Evolutionary conservation across 2,888 invertebrate species (phyloP), one percentile per base, ranked within the genome.

Genomic region (Acleris emargana): DNA sequence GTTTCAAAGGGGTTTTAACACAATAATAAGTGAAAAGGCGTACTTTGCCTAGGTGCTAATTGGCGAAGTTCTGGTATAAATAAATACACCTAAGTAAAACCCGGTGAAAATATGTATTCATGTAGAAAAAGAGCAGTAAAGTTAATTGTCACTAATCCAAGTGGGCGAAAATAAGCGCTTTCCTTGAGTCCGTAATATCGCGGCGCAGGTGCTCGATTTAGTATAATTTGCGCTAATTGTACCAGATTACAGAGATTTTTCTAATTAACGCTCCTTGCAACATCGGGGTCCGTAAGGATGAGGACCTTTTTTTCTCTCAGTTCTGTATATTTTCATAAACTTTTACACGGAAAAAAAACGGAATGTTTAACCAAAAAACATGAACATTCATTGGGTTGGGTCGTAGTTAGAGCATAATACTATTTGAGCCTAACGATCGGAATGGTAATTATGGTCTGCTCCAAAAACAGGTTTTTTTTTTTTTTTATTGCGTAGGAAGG

Each of bases 171-270:
- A 55, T 38, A 55, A 22, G 16, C 55, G 43, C 22, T 53, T 53
- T 3, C 54, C 22, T 20, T 5, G n/a, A 45, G 17, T 45, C 42
- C 22, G 57, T n/a, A 43, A 57, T 57, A 45, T 57, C 68, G 62
- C 61, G 76, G 53, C 78, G 68, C 89, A 89, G 89, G 87, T 89
- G 90, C 50, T 78, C 78, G 72, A 79, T 87, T 80, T 84, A 82
- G 80, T 85, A 86, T 88, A 89, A 89, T 87, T 86, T 84, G 80
- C 75, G 80, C 81, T 84, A 85, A 87, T 89, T 85, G 87, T 86
- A 83, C 75, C 68, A 76, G 84, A 84, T 87, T 84, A 84, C 75
- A 71, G 72, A 76, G 82, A 82, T 86, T 89, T 89, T 89, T 87
- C 74, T 87, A 87, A 89, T 88, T 89, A 84, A 81, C 72, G 71